Base-by-base conservation (phyloP, 2,888 invertebrate genomes). In the Phaedon cochleariae region DNA sequence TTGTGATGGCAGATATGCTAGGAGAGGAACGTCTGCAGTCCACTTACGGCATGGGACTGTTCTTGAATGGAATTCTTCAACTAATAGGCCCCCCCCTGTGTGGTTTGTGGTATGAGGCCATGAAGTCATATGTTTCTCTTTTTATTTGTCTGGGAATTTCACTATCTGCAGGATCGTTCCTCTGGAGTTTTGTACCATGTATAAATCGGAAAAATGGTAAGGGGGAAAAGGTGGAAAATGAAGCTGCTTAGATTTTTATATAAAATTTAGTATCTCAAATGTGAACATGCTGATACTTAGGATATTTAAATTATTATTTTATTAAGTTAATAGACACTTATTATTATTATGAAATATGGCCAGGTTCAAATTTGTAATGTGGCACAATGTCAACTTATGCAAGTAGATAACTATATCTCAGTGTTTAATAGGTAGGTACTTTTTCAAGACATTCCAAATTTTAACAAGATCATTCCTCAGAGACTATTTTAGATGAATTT, bases 1-100 rank as follows among this genome's bases (percentile, higher is more conserved):
- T 95, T 41, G 93, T 94, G 2, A 93, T 95, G 92, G 93, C 94
- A 0, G 94, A 95, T 78, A 90, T 94, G 90, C 79, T 95, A 5
- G 95, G 95, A 0, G 90, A 92, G 0, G 94, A 95, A 72, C 86
- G 92, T n/a, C 82, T 95, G 0, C 93, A 94, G 77, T 93, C 94
- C 0, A 93, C 94, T 0, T 95, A 94, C 75, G 95, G 95, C 0
- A 93, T 95, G 29, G 93, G 94, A 71, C 84, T 95, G 29, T 94
- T 95, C 74, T 89, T 94, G 10, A 95, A 94, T 75, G 95, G 95
- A 1, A 87, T 95, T 54, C 81, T 94, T 20, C 95, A 95, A 80
- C 80, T 95, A 48, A 83, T 93, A 1, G 94, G 95, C 0, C 95
- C 95, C 0, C 94, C 94, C 0, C 84, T 94, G n/a, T 94, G 94